phyloP scores from a whole-genome alignment of 2,113 vertebrate species.

The Alexandromys fortis region DNA sequence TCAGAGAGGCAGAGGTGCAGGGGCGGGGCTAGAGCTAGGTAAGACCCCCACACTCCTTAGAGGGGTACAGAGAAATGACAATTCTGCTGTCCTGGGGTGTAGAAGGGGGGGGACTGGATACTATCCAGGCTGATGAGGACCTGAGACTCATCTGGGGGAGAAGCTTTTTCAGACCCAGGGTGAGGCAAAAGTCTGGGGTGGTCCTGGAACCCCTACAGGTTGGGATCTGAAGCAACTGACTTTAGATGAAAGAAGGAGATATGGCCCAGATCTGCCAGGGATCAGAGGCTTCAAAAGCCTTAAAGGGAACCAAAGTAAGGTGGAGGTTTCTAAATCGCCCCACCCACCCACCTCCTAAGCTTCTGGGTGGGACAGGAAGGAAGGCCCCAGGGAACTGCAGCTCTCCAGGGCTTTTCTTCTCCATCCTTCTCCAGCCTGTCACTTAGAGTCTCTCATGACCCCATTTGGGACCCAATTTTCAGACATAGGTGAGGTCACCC shows the following conservation, averaged over 20 bases:
- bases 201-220: neutral
- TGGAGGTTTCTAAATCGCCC: neutral
- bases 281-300: slow-evolving; percentile 9
- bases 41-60: neutral
- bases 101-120: neutral
- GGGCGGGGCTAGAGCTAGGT: neutral
- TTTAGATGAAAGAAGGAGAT: neutral
- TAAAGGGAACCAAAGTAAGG: neutral
- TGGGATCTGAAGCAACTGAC: neutral
- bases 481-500: neutral
- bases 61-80: neutral
- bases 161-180: neutral
- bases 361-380: neutral
- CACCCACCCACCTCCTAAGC: neutral
- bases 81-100: neutral
- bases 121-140: neutral
- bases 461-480: neutral
- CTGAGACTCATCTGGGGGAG: neutral
- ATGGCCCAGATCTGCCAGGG: neutral
- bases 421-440: neutral
- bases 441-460: neutral
- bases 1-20: neutral
- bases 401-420: neutral
- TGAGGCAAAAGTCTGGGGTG: neutral
- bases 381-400: neutral